Evolutionary conservation across 1,140 invertebrate species (phyloP).

Genomic region (Gonatopus flavifemur): DNA sequence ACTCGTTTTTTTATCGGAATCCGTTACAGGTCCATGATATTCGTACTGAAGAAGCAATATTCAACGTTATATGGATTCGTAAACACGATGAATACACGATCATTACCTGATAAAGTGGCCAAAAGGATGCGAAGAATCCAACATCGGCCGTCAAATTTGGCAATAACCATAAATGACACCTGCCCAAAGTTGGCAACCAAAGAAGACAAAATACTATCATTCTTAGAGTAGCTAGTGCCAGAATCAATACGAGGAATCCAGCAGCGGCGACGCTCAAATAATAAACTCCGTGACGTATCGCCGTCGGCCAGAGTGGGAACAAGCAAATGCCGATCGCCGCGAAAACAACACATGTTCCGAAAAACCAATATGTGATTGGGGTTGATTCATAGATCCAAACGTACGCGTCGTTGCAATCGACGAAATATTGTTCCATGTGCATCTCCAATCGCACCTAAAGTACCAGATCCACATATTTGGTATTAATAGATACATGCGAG

Average conservation of each 20-base stretch:
- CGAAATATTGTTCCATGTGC: slow-evolving; percentile 92
- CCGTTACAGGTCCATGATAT: slow-evolving; percentile 67
- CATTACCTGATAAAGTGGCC: slow-evolving; percentile 89
- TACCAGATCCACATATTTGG: no score
- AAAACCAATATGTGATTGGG: slow-evolving; percentile 94
- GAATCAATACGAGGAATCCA: slow-evolving; percentile 90
- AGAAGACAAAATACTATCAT: slow-evolving; percentile 90
- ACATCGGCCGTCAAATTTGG: slow-evolving; percentile 99
- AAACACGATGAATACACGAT: background rate
- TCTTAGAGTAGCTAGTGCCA: slow-evolving; percentile 85
- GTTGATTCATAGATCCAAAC: slow-evolving; percentile 99
- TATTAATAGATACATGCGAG: no score
- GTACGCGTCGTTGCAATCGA: slow-evolving; percentile 93
- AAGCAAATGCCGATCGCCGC: slow-evolving; percentile 95
- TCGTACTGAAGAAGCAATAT: slow-evolving; percentile 66
- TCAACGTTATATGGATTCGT: background rate
- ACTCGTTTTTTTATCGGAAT: slow-evolving; percentile 61
- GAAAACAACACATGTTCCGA: slow-evolving; percentile 87
- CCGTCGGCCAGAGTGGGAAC: slow-evolving; percentile 96
- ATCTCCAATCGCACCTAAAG: slow-evolving; percentile 81
- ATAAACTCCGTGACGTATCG: slow-evolving; percentile 92
- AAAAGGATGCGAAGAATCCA: slow-evolving; percentile 97
- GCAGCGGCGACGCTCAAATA: slow-evolving; percentile 94
- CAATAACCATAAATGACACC: slow-evolving; percentile 94
- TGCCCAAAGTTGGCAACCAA: slow-evolving; percentile 86